Base-by-base conservation (phyloP, 2,797 vertebrate species). In the Synanceia verrucosa region DNA sequence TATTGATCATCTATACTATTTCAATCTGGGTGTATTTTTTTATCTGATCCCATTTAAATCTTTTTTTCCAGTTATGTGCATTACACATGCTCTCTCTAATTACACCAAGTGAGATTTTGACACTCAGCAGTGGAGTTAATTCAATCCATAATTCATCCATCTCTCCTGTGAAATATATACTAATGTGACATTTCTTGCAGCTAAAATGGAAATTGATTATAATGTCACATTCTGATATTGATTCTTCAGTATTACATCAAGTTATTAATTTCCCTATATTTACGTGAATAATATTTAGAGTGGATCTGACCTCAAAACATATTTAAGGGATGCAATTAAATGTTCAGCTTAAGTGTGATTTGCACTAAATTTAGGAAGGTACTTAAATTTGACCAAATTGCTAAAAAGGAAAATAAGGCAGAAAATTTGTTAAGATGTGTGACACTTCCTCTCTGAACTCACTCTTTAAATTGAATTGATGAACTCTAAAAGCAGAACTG, bases 221-320 rank as follows among this genome's bases (percentile, higher is more conserved):
- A 29, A 34, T 28, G 4, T 59, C 33, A 39, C 28, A 60, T 78
- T 75, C 44, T 13, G 13, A 70, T 68, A 59, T 39, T 58, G 28
- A n/a, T n/a, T n/a, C n/a, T n/a, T n/a, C n/a, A n/a, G n/a, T n/a
- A n/a, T n/a, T n/a, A n/a, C n/a, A n/a, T n/a, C n/a, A n/a, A 39
- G 37, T 14, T n/a, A 2, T 68, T 57, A 10, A 9, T 39, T 59
- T 64, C 14, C 13, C 7, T 9, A 1, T 50, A 19, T 41, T 2
- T 28, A 51, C 64, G 18, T 29, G 34, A 59, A 44, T 65, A n/a
- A 37, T 21, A 74, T 61, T 41, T 9, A 13, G 23, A 11, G 8
- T 34, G 26, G 6, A 66, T 64, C 29, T 57, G 24, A 44, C 57
- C 5, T 50, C 7, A 33, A 57, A 58, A 34, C 3, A 33, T 43